Evolutionary conservation across 2,888 invertebrate species (phyloP).

Genomic region (Trichopoda pennipes): DNA sequence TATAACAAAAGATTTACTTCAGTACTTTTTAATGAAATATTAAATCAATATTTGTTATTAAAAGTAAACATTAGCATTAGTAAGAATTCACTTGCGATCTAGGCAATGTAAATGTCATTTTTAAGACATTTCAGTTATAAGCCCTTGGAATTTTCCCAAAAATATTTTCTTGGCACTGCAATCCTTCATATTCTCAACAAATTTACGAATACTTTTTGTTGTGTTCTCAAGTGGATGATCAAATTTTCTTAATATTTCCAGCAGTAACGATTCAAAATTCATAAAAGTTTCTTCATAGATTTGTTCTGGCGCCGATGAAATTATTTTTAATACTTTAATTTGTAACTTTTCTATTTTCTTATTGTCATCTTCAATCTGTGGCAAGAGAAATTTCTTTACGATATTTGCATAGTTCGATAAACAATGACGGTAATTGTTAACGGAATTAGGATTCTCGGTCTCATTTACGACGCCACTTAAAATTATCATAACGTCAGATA

Average conservation of each 20-base stretch:
- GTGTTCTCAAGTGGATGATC: slow-evolving; percentile 68
- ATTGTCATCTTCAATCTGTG: slow-evolving; percentile 71
- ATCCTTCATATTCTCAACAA: slow-evolving; percentile 71
- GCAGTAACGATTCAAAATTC: slow-evolving; percentile 72
- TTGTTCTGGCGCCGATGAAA: slow-evolving; percentile 71
- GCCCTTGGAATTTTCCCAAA: slow-evolving; percentile 71
- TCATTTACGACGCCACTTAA: slow-evolving; percentile 73
- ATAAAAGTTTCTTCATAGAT: slow-evolving; percentile 75
- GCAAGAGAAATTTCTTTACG: slow-evolving; percentile 72
- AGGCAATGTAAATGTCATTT: not conserved
- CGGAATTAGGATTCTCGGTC: slow-evolving; percentile 71
- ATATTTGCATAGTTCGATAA: slow-evolving; percentile 74
- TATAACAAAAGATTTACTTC: too few relatives aligned
- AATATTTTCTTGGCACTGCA: slow-evolving; percentile 74
- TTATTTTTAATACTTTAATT: slow-evolving; percentile 73
- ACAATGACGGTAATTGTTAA: slow-evolving; percentile 74
- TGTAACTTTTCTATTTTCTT: slow-evolving; percentile 72
- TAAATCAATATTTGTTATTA: too few relatives aligned
- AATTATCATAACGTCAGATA: slow-evolving; percentile 74
- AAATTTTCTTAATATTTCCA: slow-evolving; percentile 72
- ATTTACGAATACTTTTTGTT: slow-evolving; percentile 70
- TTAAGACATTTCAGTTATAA: slow-evolving; percentile 68
- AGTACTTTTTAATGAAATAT: too few relatives aligned
- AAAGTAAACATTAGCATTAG: too few relatives aligned
- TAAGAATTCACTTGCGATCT: too few relatives aligned